Evolutionary conservation across 2,888 invertebrate genomes (phyloP), one percentile per base, ranked within the genome.

Genomic region (Drosophila borealis): DNA sequence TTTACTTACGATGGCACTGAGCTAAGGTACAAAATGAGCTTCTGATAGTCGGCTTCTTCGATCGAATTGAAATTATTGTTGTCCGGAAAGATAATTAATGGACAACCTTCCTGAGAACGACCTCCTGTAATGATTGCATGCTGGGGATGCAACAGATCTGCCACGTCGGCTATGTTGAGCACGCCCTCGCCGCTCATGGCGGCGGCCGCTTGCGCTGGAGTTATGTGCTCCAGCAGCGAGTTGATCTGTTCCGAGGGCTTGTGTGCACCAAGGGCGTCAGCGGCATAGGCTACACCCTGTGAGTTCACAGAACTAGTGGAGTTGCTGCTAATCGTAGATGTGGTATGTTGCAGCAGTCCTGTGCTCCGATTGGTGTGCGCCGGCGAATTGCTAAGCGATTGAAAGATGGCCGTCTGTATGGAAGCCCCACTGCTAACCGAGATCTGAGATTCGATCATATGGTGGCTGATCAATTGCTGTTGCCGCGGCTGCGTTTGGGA

Each of bases 61-160:
- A 98, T 93, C 77, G 95, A 93, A 90, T 97, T 96, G 92, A 97
- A 97, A 93, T 97, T 96, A 90, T 96, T 96, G 92, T 96, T 95
- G 93, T 99, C 99, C 42, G 98, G 98, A 93, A 99, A 98, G 79
- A 98, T 98, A 91, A 99, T 96, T 85, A 99, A 95, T 17, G 98
- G 98, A 87, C 97, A 96, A 88, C 98, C 98, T 93, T 98, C 97
- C 88, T 94, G 94, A n/a, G 98, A 97, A 93, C 97, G 96, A 34
- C 98, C 98, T 78, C 99, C 98, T 74, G 98, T 97, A 80, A 98
- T 96, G 91, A 97, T 95, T 70, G 97, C 97, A 93, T 96, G 98
- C 93, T 97, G 96, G 68, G 96, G 96, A 91, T 97, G 96, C 66
- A 98, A 93, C 78, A 98, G 93, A 91, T 97, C 97, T 44, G 96